Conservation (phyloP, 2,113 vertebrate species). For the Pholis gunnellus region DNA sequence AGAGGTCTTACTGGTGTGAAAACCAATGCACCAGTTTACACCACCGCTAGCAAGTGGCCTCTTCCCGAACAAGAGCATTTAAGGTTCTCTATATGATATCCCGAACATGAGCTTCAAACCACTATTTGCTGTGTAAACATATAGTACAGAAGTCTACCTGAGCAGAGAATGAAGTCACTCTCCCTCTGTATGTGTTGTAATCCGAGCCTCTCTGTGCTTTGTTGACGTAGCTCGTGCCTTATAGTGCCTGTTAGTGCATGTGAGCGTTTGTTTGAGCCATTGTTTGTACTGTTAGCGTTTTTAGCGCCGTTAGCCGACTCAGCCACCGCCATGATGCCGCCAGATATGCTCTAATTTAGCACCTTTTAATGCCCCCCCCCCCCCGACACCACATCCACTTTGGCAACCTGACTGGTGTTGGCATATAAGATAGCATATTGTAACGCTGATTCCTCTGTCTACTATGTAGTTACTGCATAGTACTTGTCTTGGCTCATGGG, state of each 20-base stretch:
- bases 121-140: background rate
- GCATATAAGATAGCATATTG: background rate
- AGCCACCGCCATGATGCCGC: background rate
- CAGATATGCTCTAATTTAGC: background rate
- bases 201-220: too few species aligned
- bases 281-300: too few species aligned
- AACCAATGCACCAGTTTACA: slow-evolving; percentile 12
- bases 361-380: background rate
- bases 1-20: background rate
- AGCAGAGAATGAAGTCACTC: background rate
- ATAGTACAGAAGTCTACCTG: background rate
- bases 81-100: background rate
- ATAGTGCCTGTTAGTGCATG: background rate
- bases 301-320: too few species aligned
- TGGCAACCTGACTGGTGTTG: background rate
- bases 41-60: background rate
- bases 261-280: too few species aligned
- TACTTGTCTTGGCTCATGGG: background rate
- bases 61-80: background rate
- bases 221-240: too few species aligned
- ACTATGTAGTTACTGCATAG: background rate
- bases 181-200: too few species aligned
- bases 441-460: background rate
- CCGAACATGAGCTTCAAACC: background rate
- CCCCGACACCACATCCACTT: background rate